Evolutionary conservation across 2,113 vertebrate species (phyloP).

Genomic region (Nibea coibor): DNA sequence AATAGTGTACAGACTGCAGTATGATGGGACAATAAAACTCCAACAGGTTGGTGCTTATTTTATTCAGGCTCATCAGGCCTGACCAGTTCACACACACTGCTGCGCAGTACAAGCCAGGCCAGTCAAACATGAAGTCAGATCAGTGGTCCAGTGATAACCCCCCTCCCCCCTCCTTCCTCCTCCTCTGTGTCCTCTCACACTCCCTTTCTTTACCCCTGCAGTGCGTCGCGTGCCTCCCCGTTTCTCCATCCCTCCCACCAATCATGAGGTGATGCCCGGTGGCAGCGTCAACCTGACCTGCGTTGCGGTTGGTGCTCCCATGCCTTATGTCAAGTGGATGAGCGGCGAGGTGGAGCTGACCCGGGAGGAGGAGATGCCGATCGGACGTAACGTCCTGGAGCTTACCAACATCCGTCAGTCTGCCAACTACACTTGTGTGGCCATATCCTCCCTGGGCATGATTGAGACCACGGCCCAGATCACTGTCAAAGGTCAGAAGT

Average conservation of each 20-base stretch:
- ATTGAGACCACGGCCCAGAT: constrained; percentile 96
- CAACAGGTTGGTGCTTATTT: neutral
- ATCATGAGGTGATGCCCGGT: constrained; percentile 97
- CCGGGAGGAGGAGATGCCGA: constrained; percentile 93
- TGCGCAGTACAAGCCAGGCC: constrained; percentile 42
- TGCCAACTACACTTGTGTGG: constrained; percentile 96
- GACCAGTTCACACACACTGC: neutral
- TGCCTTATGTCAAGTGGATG: constrained; percentile 98
- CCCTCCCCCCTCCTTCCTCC: constrained; percentile 47
- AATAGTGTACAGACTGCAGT: neutral
- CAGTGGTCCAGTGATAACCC: constrained; percentile 22
- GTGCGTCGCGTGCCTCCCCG: constrained; percentile 97
- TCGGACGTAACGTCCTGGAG: constrained; percentile 95
- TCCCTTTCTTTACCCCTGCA: constrained; percentile 86
- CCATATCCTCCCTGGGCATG: constrained; percentile 94
- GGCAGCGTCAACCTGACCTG: constrained; percentile 97
- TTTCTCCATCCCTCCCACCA: constrained; percentile 98
- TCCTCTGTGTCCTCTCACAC: constrained; percentile 68
- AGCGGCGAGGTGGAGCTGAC: constrained; percentile 90
- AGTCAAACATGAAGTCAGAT: constrained; percentile 7
- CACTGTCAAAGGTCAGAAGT: constrained; percentile 92
- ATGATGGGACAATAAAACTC: neutral
- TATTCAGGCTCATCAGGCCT: neutral
- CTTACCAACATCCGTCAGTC: constrained; percentile 92
- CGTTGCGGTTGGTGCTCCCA: constrained; percentile 96